These are phyloP conservation scores for Drosophila pseudotakahashii DNA, from an alignment of 2,888 invertebrate species.

Conservation along the genomic window DNA sequence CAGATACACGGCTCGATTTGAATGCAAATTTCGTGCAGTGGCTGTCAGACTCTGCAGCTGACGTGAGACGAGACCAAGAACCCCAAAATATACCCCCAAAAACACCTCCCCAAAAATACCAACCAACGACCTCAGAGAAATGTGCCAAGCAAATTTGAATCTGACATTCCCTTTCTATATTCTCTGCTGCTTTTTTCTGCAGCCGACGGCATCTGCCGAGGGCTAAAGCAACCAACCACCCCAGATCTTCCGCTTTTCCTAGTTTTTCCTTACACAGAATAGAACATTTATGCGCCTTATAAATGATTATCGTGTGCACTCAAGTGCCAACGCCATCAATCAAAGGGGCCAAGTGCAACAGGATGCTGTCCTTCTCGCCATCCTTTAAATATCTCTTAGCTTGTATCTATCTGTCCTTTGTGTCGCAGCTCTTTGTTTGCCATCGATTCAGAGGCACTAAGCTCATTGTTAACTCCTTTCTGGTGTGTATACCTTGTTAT, in stretches of 20 bases:
- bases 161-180: neutral
- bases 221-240: neutral
- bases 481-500: neutral
- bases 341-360: slow-evolving; percentile 60
- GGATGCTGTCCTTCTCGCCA: slow-evolving; percentile 22
- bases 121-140: slow-evolving; percentile 56
- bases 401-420: slow-evolving; percentile 8
- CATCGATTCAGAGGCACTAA: slow-evolving; percentile 4
- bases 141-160: slow-evolving; percentile 43
- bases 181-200: neutral
- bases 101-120: slow-evolving; percentile 36
- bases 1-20: slow-evolving; percentile 36
- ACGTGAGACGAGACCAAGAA: slow-evolving; percentile 45
- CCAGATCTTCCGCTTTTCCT: neutral
- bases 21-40: slow-evolving; percentile 60
- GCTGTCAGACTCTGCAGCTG: slow-evolving; percentile 57
- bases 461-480: slow-evolving; percentile 6
- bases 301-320: slow-evolving; percentile 71
- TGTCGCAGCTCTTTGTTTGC: neutral
- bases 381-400: neutral
- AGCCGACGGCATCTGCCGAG: slow-evolving; percentile 23
- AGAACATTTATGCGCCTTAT: slow-evolving; percentile 63
- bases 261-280: neutral
- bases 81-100: neutral
- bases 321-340: slow-evolving; percentile 67